Base-by-base conservation (phyloP, 2,888 invertebrate genomes). In the Drosophila planitibia region DNA sequence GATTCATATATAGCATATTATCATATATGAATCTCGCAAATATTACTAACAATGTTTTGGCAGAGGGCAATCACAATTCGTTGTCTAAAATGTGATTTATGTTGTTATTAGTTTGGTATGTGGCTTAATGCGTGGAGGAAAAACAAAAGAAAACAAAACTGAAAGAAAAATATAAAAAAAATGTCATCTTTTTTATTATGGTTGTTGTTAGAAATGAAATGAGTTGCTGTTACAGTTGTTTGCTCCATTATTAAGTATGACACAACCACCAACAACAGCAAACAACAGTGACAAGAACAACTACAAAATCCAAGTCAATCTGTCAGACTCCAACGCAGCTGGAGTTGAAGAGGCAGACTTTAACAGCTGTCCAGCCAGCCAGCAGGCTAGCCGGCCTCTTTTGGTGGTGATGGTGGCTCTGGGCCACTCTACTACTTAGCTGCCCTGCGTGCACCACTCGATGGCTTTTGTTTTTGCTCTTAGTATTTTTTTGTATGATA, bases 171-270 rank as follows among this genome's bases (percentile, higher is more conserved):
- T 12, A 35, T 10, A 35, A 66, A 52, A 74, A 85, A 82, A 70
- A 68, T 84, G 82, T 75, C 86, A 83, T 84, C 82, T 86, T 76
- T 74, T 60, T 75, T 53, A 10, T 44, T 44, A 12, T 30, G 32
- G 32, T 58, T 58, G 44, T 58, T 58, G 66, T 57, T 68, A n/a
- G 67, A 64, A 74, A 61, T 33, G 67, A 64, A 74, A 71, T 78
- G 64, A 79, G 79, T 78, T 65, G 78, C 64, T 79, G 75, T 70
- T 76, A 79, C 73, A 80, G 79, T 79, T 80, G 73, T 58, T 74
- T 79, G 81, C 69, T 60, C 74, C 79, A 79, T 79, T 80, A 80
- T 79, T 80, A 80, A 80, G 69, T 80, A 70, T 79, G 80, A 80
- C 79, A 79, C 80, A 80, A 78, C 66, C 61, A 64, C 1, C 74